Conservation (phyloP, 2,888 invertebrate species). For the Drosophila basisetae region DNA sequence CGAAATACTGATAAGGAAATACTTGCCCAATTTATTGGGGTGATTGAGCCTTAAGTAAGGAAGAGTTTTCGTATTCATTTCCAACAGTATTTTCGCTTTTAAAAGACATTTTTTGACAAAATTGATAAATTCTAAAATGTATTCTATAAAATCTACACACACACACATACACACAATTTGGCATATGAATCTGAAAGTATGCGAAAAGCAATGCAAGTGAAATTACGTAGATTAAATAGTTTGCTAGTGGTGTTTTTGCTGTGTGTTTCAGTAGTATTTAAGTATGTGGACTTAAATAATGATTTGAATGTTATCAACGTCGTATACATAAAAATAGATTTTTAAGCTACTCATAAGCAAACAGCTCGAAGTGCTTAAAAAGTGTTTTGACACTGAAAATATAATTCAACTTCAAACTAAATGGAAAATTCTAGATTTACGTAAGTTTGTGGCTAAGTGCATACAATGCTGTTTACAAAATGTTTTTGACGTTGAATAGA, state of each 20-base stretch:
- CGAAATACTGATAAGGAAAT: neutral
- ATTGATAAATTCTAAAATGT: neutral
- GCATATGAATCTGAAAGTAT: neutral
- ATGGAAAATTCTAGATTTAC: conserved; percentile 3
- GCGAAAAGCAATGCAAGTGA: conserved; percentile 17
- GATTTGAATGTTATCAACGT: conserved; percentile 4
- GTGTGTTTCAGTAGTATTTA: conserved; percentile 39
- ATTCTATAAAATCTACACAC: too few relatives aligned
- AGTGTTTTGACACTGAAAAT: conserved; percentile 50
- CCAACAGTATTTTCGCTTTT: neutral
- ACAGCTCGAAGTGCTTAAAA: conserved; percentile 53
- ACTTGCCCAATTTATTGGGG: neutral
- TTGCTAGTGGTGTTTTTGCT: conserved; percentile 27
- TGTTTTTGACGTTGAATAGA: conserved; percentile 19
- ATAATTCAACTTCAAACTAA: conserved; percentile 15
- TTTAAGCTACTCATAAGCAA: conserved; percentile 21
- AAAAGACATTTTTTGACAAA: neutral
- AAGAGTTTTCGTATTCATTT: neutral
- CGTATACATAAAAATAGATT: conserved; percentile 12
- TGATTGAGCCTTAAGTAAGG: neutral
- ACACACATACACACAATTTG: conserved; percentile 8
- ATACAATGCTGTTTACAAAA: conserved; percentile 42
- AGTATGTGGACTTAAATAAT: conserved; percentile 9
- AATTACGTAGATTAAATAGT: conserved; percentile 15
- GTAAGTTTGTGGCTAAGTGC: conserved; percentile 26